Conservation (phyloP, 2,797 vertebrate genomes). For the Iguana delicatissima region DNA sequence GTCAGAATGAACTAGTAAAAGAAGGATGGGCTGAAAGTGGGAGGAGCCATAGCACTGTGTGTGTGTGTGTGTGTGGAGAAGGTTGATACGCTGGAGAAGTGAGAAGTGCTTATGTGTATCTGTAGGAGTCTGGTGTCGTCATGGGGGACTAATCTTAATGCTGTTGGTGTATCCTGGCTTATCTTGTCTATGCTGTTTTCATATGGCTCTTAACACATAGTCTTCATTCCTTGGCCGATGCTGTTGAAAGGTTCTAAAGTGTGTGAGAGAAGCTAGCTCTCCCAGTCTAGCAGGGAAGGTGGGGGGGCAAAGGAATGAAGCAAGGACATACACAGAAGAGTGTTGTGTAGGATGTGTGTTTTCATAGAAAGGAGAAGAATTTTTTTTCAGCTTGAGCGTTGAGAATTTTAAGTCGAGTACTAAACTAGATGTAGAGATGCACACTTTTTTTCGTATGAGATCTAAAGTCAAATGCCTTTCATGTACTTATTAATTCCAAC, state of each 20-base stretch:
- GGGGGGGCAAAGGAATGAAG: not conserved
- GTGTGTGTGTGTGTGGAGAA: not conserved
- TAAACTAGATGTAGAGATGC: not conserved
- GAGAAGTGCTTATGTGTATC: not conserved
- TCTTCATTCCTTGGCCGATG: not conserved
- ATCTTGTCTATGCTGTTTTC: not conserved
- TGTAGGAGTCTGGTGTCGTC: not conserved
- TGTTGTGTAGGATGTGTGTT: not conserved
- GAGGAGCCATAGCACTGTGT: not conserved
- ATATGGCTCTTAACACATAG: not conserved
- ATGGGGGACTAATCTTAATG: not conserved
- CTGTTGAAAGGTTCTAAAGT: constrained; percentile 1
- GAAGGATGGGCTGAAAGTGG: not conserved
- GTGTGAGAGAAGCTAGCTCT: not conserved
- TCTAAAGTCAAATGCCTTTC: not conserved
- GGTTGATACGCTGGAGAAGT: not conserved
- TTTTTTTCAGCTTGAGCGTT: not conserved
- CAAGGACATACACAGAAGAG: not conserved
- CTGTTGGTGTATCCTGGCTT: not conserved
- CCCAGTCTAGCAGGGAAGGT: not conserved
- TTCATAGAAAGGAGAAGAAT: not conserved
- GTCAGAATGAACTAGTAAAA: not conserved
- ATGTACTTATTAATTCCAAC: not conserved
- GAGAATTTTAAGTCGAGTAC: not conserved
- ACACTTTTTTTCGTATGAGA: not conserved